These are phyloP conservation scores for Drosophila nannoptera DNA, from an alignment of 1,140 invertebrate species.

Conservation along the genomic window DNA sequence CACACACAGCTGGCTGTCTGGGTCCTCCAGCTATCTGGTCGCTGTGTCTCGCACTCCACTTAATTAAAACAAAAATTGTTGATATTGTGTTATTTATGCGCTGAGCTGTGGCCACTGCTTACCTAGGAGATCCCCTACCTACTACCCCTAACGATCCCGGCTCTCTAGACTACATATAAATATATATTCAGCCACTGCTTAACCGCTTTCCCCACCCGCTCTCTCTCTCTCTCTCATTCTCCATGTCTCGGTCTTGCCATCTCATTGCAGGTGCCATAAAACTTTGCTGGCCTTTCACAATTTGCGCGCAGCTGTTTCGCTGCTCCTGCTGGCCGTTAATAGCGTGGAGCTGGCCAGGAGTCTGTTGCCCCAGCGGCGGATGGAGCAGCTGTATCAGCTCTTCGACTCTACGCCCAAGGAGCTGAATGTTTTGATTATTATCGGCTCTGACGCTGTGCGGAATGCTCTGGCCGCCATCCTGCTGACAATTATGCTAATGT, in stretches of 20 bases:
- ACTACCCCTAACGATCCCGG: not conserved
- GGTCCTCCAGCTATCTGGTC: constrained; percentile 1
- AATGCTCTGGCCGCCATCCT: constrained; percentile 59
- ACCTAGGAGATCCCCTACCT: not conserved
- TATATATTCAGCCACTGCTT: not conserved
- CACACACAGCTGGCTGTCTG: not conserved
- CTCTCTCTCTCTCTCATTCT: not conserved
- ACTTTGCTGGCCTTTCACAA: constrained; percentile 76
- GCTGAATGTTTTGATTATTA: constrained; percentile 57
- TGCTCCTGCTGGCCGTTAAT: constrained; percentile 65
- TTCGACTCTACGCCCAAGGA: constrained; percentile 43
- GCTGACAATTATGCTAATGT: constrained; percentile 71
- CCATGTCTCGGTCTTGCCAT: not conserved
- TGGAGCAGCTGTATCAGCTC: constrained; percentile 40
- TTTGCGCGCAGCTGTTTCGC: constrained; percentile 61
- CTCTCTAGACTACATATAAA: not conserved
- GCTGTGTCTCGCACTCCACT: constrained; percentile 40
- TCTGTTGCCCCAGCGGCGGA: constrained; percentile 49
- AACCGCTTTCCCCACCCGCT: no score
- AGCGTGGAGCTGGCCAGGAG: constrained; percentile 64
- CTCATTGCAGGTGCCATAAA: constrained; percentile 68
- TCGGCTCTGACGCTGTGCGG: constrained; percentile 57
- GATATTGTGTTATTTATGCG: constrained; percentile 48
- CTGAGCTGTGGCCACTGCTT: constrained; percentile 15
- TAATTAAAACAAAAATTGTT: constrained; percentile 58